Evolutionary conservation across 2,797 vertebrate genomes (phyloP).

Genomic region (Falco naumanni): DNA sequence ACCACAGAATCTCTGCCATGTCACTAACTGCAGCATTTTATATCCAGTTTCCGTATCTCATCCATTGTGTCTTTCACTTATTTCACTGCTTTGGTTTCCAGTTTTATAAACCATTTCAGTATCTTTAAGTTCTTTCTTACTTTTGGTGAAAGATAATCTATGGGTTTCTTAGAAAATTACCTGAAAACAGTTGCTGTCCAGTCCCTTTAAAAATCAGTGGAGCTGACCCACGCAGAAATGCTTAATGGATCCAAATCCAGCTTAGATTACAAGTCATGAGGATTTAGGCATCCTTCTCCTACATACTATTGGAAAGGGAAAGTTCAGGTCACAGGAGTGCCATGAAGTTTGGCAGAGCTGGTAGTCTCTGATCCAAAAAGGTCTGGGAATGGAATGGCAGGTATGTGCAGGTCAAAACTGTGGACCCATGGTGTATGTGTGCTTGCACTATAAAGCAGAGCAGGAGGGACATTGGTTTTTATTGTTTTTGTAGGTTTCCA

Average conservation of each 20-base stretch:
- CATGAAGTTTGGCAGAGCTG: neutral
- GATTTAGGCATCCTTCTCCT: neutral
- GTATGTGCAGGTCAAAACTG: neutral
- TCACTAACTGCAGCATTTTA: neutral
- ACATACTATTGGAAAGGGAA: neutral
- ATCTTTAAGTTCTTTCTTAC: neutral
- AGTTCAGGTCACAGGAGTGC: neutral
- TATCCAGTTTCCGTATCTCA: fast-evolving
- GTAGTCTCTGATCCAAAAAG: neutral
- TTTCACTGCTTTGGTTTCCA: neutral
- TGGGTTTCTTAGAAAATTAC: neutral
- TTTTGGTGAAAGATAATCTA: neutral
- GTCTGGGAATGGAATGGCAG: neutral
- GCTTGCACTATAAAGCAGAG: neutral
- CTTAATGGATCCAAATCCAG: neutral
- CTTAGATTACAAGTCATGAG: neutral
- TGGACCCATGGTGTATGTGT: neutral
- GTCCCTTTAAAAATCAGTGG: neutral
- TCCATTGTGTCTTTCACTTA: neutral
- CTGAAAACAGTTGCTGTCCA: neutral
- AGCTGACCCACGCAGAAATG: neutral
- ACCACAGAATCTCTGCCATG: neutral
- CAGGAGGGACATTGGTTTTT: neutral
- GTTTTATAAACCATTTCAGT: neutral
- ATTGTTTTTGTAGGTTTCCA: neutral